phyloP scores from a whole-genome alignment of 2,113 vertebrate species.

The Lagopus muta region DNA sequence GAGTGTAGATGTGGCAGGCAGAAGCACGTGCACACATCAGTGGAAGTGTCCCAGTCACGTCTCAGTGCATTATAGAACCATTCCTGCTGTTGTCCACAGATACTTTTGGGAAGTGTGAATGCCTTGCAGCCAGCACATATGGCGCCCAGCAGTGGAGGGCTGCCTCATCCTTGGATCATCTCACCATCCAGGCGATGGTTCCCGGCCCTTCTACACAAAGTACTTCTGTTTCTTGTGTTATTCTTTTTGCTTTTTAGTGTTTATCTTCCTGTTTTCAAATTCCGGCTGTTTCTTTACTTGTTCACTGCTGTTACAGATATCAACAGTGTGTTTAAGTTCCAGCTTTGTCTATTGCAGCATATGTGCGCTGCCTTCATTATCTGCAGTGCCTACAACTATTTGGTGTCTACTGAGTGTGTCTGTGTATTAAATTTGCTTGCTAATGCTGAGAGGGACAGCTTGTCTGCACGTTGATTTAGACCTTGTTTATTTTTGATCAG shows the following conservation, averaged over 20 bases:
- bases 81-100: conserved; percentile 2
- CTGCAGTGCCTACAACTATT: background rate
- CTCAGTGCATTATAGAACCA: background rate
- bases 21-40: background rate
- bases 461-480: background rate
- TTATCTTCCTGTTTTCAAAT: conserved; percentile 44
- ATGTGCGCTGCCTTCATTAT: background rate
- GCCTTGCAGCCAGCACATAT: conserved; percentile 26
- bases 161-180: background rate
- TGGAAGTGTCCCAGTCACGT: conserved; percentile 46
- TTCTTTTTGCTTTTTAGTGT: conserved; percentile 7
- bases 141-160: conserved; percentile 10
- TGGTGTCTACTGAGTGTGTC: background rate
- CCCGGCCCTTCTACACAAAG: background rate
- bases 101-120: background rate
- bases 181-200: background rate
- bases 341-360: conserved; percentile 36
- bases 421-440: background rate
- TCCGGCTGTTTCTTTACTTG: conserved; percentile 4
- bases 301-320: conserved; percentile 31
- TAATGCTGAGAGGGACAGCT: background rate
- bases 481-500: background rate
- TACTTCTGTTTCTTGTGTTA: conserved; percentile 21
- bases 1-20: background rate
- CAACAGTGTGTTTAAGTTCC: conserved; percentile 13